phyloP scores from a whole-genome alignment of 1,140 invertebrate species.

The Drosophila prosaltans region DNA sequence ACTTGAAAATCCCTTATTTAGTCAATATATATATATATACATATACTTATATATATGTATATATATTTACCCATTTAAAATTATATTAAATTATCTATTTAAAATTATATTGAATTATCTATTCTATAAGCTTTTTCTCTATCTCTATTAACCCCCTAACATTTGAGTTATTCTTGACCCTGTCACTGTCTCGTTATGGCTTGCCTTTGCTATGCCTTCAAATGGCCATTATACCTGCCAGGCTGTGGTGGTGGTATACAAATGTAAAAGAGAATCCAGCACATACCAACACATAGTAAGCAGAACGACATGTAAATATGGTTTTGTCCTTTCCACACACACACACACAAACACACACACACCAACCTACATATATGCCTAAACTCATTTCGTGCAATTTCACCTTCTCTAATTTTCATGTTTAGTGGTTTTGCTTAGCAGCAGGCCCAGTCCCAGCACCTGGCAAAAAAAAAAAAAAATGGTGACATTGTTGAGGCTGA shows the following conservation, averaged over 20 bases:
- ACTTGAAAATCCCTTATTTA: no score
- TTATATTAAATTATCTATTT: no score
- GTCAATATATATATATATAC: no score
- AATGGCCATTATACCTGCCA: constrained; percentile 10
- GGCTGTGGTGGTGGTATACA: not conserved
- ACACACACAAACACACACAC: not conserved
- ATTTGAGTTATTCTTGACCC: not conserved
- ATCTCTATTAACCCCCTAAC: no score
- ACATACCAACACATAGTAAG: constrained; percentile 12
- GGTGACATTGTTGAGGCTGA: constrained; percentile 58
- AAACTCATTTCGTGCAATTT: constrained; percentile 72
- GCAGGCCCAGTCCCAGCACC: not conserved
- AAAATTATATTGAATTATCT: no score
- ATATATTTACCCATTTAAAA: no score
- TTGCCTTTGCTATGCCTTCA: not conserved
- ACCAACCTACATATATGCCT: constrained; percentile 10
- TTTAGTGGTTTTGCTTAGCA: constrained; percentile 49
- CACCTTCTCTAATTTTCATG: constrained; percentile 74
- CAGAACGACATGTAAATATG: constrained; percentile 61
- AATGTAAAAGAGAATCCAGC: constrained; percentile 39
- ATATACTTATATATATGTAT: no score
- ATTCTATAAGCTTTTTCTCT: no score
- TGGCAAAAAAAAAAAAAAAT: constrained; percentile 40
- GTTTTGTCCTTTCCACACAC: constrained; percentile 38
- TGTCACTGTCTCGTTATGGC: not conserved